Evolutionary conservation across 64 coral and sea anemone genomes (phyloP).

Genomic region (Pachyseris speciosa): DNA sequence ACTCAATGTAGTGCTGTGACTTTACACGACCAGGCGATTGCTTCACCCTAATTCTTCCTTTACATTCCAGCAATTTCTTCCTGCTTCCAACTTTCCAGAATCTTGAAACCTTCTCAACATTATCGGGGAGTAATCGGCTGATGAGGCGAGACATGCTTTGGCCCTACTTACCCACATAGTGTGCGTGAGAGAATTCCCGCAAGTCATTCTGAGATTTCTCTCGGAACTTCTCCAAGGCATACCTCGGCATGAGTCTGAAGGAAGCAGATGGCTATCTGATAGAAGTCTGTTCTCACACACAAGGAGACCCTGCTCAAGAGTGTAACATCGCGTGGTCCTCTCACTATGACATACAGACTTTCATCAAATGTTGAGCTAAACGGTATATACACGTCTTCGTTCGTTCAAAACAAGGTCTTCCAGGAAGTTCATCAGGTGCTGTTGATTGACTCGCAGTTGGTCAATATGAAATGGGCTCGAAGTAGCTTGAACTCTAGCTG

Average conservation of each 20-base stretch:
- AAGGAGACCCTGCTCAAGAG: conserved; percentile 44
- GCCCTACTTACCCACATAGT: conserved; percentile 73
- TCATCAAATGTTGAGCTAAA: conserved; percentile 70
- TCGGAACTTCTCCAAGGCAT: conserved; percentile 17
- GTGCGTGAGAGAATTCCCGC: conserved; percentile 25
- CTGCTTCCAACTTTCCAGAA: conserved; percentile 76
- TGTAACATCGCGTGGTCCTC: conserved; percentile 51
- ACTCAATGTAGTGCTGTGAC: conserved; percentile 60
- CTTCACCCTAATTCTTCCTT: conserved; percentile 76
- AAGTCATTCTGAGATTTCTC: conserved; percentile 74
- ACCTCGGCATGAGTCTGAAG: conserved; percentile 55
- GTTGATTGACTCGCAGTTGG: conserved; percentile 29
- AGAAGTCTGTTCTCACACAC: conserved; percentile 66
- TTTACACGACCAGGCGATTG: not conserved
- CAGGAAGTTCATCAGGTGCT: conserved; percentile 48
- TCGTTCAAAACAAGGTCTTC: conserved; percentile 57
- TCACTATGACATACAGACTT: conserved; percentile 69
- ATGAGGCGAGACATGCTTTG: conserved; percentile 79
- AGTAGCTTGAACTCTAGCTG: conserved; percentile 64
- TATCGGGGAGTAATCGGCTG: conserved; percentile 27
- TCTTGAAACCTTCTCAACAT: conserved; percentile 18
- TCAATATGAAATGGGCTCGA: conserved; percentile 76
- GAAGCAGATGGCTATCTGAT: conserved; percentile 78
- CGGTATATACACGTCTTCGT: conserved; percentile 18
- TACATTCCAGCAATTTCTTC: conserved; percentile 77